Evolutionary conservation across 1,140 invertebrate species (phyloP).

Genomic region (Cydia fagiglandana): DNA sequence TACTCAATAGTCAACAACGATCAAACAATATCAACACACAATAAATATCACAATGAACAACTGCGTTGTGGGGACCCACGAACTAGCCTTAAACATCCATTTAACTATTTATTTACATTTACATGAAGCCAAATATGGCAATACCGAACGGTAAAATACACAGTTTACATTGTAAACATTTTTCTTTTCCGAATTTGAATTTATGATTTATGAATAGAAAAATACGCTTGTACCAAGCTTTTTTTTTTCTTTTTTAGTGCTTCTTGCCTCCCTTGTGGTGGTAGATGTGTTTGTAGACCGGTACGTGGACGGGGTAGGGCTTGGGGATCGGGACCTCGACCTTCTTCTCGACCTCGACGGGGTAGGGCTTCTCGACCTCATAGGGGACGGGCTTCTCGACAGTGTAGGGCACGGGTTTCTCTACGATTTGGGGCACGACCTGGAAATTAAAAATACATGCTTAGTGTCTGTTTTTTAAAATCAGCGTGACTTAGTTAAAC

Average conservation of each 20-base stretch:
- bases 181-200: constrained; percentile 36
- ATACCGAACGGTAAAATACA: constrained; percentile 22
- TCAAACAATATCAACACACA: constrained; percentile 68
- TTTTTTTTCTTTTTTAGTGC: constrained; percentile 56
- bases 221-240: constrained; percentile 16
- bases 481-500: no score
- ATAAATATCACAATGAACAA: constrained; percentile 74
- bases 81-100: constrained; percentile 25
- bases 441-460: constrained; percentile 44
- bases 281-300: constrained; percentile 89
- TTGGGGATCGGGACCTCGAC: constrained; percentile 87
- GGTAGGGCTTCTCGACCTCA: constrained; percentile 87
- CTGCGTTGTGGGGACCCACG: background rate
- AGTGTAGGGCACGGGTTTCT: constrained; percentile 87
- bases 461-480: background rate
- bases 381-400: constrained; percentile 88
- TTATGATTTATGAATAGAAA: constrained; percentile 25
- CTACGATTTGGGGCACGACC: constrained; percentile 82
- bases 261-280: constrained; percentile 82
- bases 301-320: constrained; percentile 89
- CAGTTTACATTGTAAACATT: constrained; percentile 60
- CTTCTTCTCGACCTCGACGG: constrained; percentile 88
- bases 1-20: constrained; percentile 76
- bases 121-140: constrained; percentile 48
- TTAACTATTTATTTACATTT: constrained; percentile 56